phyloP scores from a whole-genome alignment of 2,113 vertebrate genomes.

The Platysternon megacephalum region DNA sequence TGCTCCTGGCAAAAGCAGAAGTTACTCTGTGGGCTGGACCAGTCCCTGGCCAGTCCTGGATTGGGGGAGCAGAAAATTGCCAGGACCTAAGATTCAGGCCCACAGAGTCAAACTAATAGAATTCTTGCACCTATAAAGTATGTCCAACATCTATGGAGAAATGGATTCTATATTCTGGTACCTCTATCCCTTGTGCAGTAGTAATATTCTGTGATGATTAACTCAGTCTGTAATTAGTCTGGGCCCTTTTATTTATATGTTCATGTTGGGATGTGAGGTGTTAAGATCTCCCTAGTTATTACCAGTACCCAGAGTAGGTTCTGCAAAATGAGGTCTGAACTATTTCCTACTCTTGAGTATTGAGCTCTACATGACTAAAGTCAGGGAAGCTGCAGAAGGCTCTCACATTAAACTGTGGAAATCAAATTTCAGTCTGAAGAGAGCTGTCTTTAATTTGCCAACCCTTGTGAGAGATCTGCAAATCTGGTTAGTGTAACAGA shows the following conservation, averaged over 20 bases:
- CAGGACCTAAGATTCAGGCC: background rate
- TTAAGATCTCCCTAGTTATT: conserved; percentile 6
- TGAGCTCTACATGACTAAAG: background rate
- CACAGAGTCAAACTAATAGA: background rate
- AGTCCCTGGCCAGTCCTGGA: background rate
- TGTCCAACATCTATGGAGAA: background rate
- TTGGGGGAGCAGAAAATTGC: background rate
- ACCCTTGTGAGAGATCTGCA: background rate
- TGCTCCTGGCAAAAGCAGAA: background rate
- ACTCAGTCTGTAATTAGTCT: background rate
- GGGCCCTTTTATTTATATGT: background rate
- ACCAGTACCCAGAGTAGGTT: background rate
- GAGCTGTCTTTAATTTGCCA: background rate
- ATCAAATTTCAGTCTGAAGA: background rate
- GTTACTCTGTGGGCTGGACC: background rate
- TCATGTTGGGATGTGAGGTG: background rate
- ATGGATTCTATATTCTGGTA: background rate
- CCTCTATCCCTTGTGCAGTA: background rate
- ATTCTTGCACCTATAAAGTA: background rate
- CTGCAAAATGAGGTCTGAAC: background rate
- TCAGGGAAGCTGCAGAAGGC: background rate
- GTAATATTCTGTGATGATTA: background rate
- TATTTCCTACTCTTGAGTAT: conserved; percentile 8
- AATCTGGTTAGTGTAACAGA: background rate
- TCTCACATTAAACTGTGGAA: background rate